Evolutionary conservation across 2,888 invertebrate genomes (phyloP).

Genomic region (Carabus problematicus): DNA sequence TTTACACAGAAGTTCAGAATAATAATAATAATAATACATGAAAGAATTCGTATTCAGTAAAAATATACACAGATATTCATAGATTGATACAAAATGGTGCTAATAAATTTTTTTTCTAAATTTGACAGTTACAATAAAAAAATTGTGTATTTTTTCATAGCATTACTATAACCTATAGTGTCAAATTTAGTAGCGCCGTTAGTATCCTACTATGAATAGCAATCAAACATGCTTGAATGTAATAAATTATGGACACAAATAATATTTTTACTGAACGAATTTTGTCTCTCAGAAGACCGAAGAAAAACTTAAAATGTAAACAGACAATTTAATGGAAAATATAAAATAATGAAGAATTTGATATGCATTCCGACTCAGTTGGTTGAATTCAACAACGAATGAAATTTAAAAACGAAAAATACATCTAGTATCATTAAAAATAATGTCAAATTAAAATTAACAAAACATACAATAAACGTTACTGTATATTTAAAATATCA

Average conservation of each 20-base stretch:
- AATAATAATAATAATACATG: not conserved
- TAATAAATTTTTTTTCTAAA: too few relatives aligned
- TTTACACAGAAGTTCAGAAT: too few relatives aligned
- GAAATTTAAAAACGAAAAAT: not conserved
- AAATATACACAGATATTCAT: not conserved
- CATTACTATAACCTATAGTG: too few relatives aligned
- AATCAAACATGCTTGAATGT: too few relatives aligned
- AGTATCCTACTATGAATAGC: too few relatives aligned
- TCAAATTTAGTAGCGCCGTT: too few relatives aligned
- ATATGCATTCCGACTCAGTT: slow-evolving; percentile 37
- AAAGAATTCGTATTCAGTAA: not conserved
- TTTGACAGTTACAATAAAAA: too few relatives aligned
- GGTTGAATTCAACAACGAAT: slow-evolving; percentile 10
- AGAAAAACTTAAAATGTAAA: slow-evolving; percentile 8
- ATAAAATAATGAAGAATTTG: slow-evolving; percentile 29
- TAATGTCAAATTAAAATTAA: slow-evolving; percentile 1
- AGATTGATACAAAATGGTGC: too few relatives aligned
- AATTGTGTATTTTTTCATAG: too few relatives aligned
- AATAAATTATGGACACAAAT: too few relatives aligned
- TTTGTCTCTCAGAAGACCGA: not conserved
- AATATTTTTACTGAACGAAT: too few relatives aligned
- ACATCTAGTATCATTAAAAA: slow-evolving; percentile 10
- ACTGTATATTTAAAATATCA: not conserved
- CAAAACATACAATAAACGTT: too few relatives aligned
- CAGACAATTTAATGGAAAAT: slow-evolving; percentile 31